These are phyloP conservation scores for Euura saliciscinereae DNA, from an alignment of 1,140 invertebrate species.

Conservation along the genomic window DNA sequence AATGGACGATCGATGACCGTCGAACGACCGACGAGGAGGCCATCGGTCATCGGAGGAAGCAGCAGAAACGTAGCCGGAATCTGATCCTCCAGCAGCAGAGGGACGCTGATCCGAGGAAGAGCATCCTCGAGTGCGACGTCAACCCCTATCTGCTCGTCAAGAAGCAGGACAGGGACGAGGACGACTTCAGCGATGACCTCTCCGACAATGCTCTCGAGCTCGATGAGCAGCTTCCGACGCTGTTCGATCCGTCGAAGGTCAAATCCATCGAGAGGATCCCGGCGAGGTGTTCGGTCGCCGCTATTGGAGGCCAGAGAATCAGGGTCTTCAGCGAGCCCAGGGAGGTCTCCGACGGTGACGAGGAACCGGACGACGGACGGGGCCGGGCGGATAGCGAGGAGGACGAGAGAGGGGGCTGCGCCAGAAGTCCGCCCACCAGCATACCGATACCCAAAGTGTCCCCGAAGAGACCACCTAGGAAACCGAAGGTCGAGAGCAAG, in stretches of 20 bases:
- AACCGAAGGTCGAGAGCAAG: slow-evolving; percentile 41
- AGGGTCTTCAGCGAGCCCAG: slow-evolving; percentile 53
- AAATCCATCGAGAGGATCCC: slow-evolving; percentile 56
- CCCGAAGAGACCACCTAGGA: slow-evolving; percentile 55
- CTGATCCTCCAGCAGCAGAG: slow-evolving; percentile 35
- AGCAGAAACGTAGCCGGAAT: slow-evolving; percentile 1
- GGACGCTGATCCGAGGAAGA: slow-evolving; percentile 58
- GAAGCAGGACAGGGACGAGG: slow-evolving; percentile 46
- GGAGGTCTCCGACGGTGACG: slow-evolving; percentile 39
- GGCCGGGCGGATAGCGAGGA: slow-evolving; percentile 24
- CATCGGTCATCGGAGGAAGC: slow-evolving; percentile 8
- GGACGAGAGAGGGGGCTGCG: background rate
- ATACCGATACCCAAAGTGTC: slow-evolving; percentile 57
- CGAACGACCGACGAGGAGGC: slow-evolving; percentile 28
- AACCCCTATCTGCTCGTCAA: slow-evolving; percentile 84
- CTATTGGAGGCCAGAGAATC: slow-evolving; percentile 59
- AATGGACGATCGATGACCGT: slow-evolving; percentile 23
- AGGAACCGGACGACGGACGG: background rate
- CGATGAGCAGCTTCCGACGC: slow-evolving; percentile 38
- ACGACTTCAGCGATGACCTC: slow-evolving; percentile 58
- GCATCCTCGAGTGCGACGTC: slow-evolving; percentile 83
- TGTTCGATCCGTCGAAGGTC: slow-evolving; percentile 50
- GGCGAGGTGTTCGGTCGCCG: slow-evolving; percentile 43
- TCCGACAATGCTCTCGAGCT: slow-evolving; percentile 61
- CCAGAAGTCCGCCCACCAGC: slow-evolving; percentile 33